Percentiles rank a stretch among this genome's conserved stretches.
phyloP scores from a whole-genome alignment of 2,888 invertebrate genomes.

The Drosophila niveifrons region DNA sequence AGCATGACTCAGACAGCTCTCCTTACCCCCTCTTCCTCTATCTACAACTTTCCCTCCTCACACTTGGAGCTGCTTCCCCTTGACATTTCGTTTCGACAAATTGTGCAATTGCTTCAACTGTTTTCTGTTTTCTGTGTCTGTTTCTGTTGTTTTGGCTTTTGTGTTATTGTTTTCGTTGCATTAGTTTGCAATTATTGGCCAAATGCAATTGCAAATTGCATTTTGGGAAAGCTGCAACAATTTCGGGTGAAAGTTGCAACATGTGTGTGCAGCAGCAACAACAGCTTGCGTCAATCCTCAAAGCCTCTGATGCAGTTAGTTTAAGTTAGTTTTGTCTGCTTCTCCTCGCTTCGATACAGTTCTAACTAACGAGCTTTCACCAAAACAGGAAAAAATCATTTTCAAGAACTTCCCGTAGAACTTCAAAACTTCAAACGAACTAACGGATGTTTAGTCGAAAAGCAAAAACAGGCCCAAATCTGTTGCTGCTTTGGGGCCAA shows the following conservation, averaged over 20 bases:
- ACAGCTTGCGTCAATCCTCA: slow-evolving; percentile 40
- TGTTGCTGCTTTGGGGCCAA: slow-evolving; percentile 26
- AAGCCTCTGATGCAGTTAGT: slow-evolving; percentile 17
- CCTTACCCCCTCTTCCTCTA: background rate
- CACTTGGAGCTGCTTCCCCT: background rate
- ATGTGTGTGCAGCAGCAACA: slow-evolving; percentile 27
- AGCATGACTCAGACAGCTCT: slow-evolving; percentile 40
- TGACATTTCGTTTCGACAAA: slow-evolving; percentile 61
- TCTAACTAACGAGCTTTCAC: slow-evolving; percentile 71
- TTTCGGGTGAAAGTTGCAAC: slow-evolving; percentile 69
- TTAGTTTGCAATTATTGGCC: slow-evolving; percentile 76
- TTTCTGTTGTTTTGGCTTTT: slow-evolving; percentile 43
- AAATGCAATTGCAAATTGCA: slow-evolving; percentile 77
- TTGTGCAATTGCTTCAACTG: slow-evolving; percentile 67
- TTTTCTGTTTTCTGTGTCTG: slow-evolving; percentile 37
- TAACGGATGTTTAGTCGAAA: slow-evolving; percentile 63
- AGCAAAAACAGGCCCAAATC: slow-evolving; percentile 24
- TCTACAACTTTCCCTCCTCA: background rate
- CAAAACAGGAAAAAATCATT: slow-evolving; percentile 72
- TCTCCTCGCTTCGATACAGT: slow-evolving; percentile 1
- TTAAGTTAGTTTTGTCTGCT: slow-evolving; percentile 14
- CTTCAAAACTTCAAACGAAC: slow-evolving; percentile 14
- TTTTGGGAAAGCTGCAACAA: slow-evolving; percentile 62
- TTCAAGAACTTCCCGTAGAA: slow-evolving; percentile 62
- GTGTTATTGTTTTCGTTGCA: slow-evolving; percentile 57